These are phyloP conservation scores for Neodon shergylaensis DNA, from an alignment of 2,113 vertebrate genomes.

Conservation along the genomic window DNA sequence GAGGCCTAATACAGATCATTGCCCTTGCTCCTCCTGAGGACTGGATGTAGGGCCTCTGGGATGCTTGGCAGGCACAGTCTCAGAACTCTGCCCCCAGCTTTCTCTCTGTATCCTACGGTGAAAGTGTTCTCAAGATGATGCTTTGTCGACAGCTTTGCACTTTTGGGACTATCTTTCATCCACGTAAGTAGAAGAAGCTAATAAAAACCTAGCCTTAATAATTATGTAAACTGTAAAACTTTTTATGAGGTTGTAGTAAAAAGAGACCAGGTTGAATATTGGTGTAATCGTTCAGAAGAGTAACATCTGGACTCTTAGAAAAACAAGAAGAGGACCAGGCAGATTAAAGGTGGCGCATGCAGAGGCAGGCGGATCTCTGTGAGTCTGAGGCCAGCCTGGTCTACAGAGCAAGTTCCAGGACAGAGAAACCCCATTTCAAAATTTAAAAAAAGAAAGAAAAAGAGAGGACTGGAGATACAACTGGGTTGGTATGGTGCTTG, in stretches of 20 bases:
- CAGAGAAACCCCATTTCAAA: no score
- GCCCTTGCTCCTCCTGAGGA: neutral
- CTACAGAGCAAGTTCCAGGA: no score
- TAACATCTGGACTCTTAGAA: neutral
- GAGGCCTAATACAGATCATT: neutral
- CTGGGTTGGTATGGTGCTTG: no score
- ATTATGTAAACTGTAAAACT: neutral
- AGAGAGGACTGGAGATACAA: neutral
- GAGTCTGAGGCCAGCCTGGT: no score
- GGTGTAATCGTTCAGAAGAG: neutral
- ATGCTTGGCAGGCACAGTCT: neutral
- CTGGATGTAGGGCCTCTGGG: neutral
- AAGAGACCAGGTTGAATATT: neutral
- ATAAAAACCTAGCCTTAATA: neutral
- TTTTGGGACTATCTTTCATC: neutral
- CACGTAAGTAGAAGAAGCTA: neutral
- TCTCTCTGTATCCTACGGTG: no score
- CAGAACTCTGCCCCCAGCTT: neutral
- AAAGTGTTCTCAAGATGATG: neutral
- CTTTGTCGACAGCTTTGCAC: neutral
- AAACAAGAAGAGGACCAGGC: neutral
- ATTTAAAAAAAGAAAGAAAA: no score
- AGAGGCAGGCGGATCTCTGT: no score
- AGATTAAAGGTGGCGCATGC: fast-evolving
- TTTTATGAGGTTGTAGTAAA: neutral